These are phyloP conservation scores for Myotis myotis DNA, from an alignment of 2,797 vertebrate genomes.

Conservation along the genomic window DNA sequence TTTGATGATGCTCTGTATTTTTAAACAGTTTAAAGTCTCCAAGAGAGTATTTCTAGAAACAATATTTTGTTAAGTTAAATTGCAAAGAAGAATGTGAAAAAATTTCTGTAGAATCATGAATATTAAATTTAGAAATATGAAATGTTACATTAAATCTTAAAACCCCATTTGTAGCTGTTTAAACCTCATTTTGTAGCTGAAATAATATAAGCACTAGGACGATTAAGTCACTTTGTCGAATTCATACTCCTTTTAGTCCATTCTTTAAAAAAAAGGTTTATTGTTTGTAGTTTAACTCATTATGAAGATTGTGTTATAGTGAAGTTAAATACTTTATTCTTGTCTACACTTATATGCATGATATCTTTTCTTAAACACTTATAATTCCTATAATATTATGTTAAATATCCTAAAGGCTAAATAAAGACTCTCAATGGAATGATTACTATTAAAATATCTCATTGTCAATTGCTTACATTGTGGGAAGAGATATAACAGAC, in stretches of 20 bases:
- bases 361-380: neutral
- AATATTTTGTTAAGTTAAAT: neutral
- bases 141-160: neutral
- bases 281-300: neutral
- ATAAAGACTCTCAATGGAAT: neutral
- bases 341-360: neutral
- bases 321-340: neutral
- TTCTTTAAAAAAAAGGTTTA: neutral
- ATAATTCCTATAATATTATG: neutral
- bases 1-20: neutral
- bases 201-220: neutral
- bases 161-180: neutral
- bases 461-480: neutral
- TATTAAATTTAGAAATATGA: conserved; percentile 27
- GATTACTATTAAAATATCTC: neutral
- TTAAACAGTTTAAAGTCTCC: neutral
- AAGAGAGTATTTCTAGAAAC: neutral
- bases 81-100: neutral
- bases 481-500: neutral
- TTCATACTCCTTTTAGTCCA: neutral
- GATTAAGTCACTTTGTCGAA: neutral
- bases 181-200: neutral
- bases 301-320: neutral
- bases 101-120: neutral
- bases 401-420: neutral